phyloP scores from a whole-genome alignment of 2,113 vertebrate genomes.

The Corapipo altera region DNA sequence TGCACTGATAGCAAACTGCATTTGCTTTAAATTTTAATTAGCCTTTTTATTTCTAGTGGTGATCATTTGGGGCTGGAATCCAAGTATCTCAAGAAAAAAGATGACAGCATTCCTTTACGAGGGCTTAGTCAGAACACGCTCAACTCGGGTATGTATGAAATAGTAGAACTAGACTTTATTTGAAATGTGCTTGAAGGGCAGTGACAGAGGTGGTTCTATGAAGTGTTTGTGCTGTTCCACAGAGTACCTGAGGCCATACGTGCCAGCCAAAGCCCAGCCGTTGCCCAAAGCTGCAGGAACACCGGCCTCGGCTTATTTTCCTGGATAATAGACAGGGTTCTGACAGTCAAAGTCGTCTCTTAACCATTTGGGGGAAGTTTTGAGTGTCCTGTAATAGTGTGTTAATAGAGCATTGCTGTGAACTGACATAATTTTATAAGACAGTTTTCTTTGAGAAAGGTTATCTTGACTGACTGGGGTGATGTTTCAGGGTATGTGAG shows the following conservation, averaged over 20 bases:
- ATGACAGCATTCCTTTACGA: conserved; percentile 85
- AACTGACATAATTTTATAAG: not conserved
- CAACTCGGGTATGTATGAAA: conserved; percentile 39
- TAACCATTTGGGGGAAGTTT: not conserved
- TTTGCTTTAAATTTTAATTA: not conserved
- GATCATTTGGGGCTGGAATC: conserved; percentile 81
- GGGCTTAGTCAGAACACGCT: conserved; percentile 80
- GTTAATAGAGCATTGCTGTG: not conserved
- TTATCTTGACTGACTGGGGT: not conserved
- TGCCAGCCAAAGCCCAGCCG: not conserved
- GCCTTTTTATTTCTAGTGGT: conserved; percentile 63
- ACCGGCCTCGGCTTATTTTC: conserved; percentile 84
- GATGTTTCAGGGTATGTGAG: not conserved
- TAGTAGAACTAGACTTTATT: not conserved
- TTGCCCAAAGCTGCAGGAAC: conserved; percentile 34
- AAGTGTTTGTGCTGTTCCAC: conserved; percentile 2
- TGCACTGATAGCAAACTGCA: not conserved
- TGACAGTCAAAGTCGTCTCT: not conserved
- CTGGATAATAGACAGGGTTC: conserved; percentile 69
- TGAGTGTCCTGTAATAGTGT: not conserved
- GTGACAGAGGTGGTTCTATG: accelerated
- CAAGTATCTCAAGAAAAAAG: conserved; percentile 90
- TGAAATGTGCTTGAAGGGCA: not conserved
- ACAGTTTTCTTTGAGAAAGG: not conserved
- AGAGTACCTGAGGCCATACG: conserved; percentile 75